These are phyloP conservation scores for Actenoides lindsayi DNA, from an alignment of 2,113 vertebrate genomes.

Conservation along the genomic window DNA sequence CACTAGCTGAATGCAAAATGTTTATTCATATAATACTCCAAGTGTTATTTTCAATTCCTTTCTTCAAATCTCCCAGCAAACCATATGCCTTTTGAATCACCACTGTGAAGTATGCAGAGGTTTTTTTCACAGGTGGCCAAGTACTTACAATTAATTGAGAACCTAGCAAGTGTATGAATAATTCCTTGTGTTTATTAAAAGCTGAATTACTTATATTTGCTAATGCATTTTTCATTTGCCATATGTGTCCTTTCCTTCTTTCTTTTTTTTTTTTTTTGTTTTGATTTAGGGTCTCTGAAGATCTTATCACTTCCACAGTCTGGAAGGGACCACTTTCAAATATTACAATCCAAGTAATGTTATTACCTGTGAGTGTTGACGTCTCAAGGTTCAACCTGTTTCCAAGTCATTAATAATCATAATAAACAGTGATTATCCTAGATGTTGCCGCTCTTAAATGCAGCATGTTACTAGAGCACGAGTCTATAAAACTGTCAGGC, in stretches of 20 bases:
- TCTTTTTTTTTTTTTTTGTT: background rate
- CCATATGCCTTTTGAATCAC: background rate
- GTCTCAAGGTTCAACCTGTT: background rate
- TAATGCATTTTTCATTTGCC: background rate
- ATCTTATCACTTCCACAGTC: background rate
- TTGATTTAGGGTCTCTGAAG: background rate
- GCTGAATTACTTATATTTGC: background rate
- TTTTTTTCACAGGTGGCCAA: slow-evolving; percentile 10
- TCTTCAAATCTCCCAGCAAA: background rate
- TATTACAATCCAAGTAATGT: background rate
- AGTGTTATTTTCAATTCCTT: background rate
- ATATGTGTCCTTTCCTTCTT: background rate
- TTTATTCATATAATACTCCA: background rate
- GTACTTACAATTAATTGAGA: background rate
- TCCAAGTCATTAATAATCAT: background rate
- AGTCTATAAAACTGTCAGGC: background rate
- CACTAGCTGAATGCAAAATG: background rate
- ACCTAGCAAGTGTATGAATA: background rate
- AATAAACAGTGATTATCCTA: background rate
- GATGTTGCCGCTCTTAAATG: background rate
- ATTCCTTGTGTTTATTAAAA: background rate
- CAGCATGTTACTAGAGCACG: background rate
- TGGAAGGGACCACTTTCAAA: background rate
- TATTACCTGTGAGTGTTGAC: background rate
- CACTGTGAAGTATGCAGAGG: background rate